A percentile compares a stretch with the other conserved stretches of the same genome.
Conservation (phyloP, 2,888 invertebrate genomes). For the Chloroclystis v-ata region DNA sequence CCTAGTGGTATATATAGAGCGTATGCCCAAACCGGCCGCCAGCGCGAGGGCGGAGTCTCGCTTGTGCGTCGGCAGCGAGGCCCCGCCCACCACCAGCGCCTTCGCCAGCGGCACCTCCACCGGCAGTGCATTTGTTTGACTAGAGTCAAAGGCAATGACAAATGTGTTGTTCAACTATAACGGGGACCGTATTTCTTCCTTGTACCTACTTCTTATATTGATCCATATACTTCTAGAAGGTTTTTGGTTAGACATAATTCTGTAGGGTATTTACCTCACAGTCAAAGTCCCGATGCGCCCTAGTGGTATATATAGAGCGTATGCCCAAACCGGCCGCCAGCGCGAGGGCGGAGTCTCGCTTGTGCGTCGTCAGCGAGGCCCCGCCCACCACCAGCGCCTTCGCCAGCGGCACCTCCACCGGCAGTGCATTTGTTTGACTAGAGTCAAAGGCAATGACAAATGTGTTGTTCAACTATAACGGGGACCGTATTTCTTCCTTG, state of each 20-base stretch:
- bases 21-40: slow-evolving; percentile 94
- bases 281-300: slow-evolving; percentile 90
- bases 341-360: slow-evolving; percentile 85
- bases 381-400: slow-evolving; percentile 97
- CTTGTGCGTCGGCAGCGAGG: slow-evolving; percentile 89
- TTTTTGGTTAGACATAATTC: too few relatives aligned
- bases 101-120: slow-evolving; percentile 97
- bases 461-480: too few relatives aligned
- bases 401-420: slow-evolving; percentile 96
- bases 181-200: too few relatives aligned
- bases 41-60: slow-evolving; percentile 87
- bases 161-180: too few relatives aligned
- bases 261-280: slow-evolving; percentile 82
- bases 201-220: too few relatives aligned
- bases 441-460: too few relatives aligned
- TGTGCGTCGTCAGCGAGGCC: slow-evolving; percentile 90
- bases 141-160: too few relatives aligned
- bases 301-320: slow-evolving; percentile 94
- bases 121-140: too few relatives aligned
- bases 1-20: slow-evolving; percentile 93
- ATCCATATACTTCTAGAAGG: too few relatives aligned
- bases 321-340: slow-evolving; percentile 95
- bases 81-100: slow-evolving; percentile 94
- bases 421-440: too few relatives aligned
- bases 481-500: too few relatives aligned